Evolutionary conservation across 2,113 vertebrate genomes (phyloP), one percentile per base, ranked within the genome.

Genomic region (Murina feae): DNA sequence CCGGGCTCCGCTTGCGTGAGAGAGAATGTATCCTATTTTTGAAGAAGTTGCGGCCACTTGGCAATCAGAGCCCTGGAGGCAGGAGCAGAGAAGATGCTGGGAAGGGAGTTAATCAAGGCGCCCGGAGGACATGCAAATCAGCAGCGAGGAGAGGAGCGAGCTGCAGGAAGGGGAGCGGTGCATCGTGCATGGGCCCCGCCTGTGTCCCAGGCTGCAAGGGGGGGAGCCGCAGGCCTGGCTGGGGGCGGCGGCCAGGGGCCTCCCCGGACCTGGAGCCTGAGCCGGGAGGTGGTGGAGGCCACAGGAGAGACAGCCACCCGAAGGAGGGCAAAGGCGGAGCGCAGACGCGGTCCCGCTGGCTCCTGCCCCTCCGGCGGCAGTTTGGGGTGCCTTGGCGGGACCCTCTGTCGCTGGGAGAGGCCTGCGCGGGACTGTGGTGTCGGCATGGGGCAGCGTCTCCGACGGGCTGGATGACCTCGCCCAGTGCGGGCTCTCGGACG

Each of bases 61-160:
- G 72, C 79, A 91, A 92, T 96, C 96, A 96, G 84, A 60, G 72
- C 71, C 81, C 78, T 39, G 0, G 1, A 35, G 94, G 89, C 28
- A n/a, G 55, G 65, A 90, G 80, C 28, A 1, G 47, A 21, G 81
- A 75, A 58, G 88, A 32, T 55, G 23, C 10, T 20, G 14, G 69
- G 75, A 78, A 95, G 79, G 60, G 66, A n/a, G 11, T 65, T 93
- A 87, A 96, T 96, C 95, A 91, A 72, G 86, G n/a, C 58, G 9
- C n/a, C 81, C 49, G 11, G 32, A 94, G 94, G 66, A 95, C 60
- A 55, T 66, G 94, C 95, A 96, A 88, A 95, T 90, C 58, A n/a
- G n/a, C n/a, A n/a, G n/a, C n/a, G n/a, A n/a, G n/a, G n/a, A n/a
- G n/a, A n/a, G n/a, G n/a, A n/a, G n/a, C n/a, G n/a, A n/a, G n/a